Evolutionary conservation across 2,888 invertebrate genomes (phyloP).

Genomic region (Zele albiditarsus): DNA sequence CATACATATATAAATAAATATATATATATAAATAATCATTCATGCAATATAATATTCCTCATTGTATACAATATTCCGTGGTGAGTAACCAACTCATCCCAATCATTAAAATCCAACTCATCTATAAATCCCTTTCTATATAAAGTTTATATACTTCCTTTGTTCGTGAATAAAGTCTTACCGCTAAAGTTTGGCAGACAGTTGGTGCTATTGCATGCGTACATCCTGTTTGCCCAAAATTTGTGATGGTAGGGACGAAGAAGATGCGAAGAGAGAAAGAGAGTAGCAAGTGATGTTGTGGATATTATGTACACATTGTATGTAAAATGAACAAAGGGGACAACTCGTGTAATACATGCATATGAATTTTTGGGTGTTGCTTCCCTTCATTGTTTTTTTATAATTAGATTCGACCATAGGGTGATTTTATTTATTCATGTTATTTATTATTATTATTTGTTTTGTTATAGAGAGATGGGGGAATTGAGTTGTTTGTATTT

Average conservation of each 20-base stretch:
- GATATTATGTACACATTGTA: too few species aligned
- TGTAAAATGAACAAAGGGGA: too few species aligned
- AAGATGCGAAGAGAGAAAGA: too few species aligned
- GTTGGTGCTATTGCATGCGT: neutral
- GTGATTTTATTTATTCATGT: too few species aligned
- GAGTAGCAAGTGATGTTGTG: too few species aligned
- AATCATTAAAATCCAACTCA: neutral
- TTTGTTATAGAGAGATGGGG: too few species aligned
- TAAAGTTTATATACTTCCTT: neutral
- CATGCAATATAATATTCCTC: neutral
- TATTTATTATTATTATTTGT: too few species aligned
- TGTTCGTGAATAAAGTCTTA: conserved; percentile 1
- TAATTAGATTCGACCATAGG: too few species aligned
- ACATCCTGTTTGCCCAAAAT: neutral
- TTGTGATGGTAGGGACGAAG: neutral
- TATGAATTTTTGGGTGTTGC: too few species aligned
- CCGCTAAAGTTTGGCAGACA: neutral
- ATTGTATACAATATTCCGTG: neutral
- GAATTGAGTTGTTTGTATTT: too few species aligned
- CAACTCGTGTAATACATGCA: too few species aligned
- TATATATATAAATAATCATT: neutral
- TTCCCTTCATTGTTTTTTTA: too few species aligned
- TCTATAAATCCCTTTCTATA: neutral
- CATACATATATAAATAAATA: neutral
- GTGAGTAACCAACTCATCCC: neutral